Percentiles rank a stretch among this genome's conserved stretches.
Conservation (phyloP, 2,797 vertebrate genomes). For the Yasuhikotakia modesta region DNA sequence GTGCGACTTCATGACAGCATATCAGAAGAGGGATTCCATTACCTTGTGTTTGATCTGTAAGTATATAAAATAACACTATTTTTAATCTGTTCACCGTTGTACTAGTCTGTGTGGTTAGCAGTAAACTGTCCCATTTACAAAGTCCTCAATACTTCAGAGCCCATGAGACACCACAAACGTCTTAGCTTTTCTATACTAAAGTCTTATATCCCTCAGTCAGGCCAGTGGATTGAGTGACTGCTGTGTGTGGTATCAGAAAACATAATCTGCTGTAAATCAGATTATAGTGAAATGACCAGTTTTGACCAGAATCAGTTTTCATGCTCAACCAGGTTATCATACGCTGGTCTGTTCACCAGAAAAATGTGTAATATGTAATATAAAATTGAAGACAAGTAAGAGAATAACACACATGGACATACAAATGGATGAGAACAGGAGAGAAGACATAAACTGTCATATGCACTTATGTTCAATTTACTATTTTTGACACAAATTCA, state of each 20-base stretch:
- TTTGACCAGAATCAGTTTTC: too few relatives aligned
- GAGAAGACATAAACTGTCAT: conserved; percentile 8
- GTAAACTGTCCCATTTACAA: conserved; percentile 40
- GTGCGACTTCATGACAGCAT: conserved; percentile 99
- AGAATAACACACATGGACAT: conserved; percentile 5
- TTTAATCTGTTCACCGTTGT: conserved; percentile 15
- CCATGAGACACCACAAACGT: conserved; percentile 1
- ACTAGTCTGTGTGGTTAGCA: conserved; percentile 56
- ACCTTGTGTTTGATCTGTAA: conserved; percentile 99
- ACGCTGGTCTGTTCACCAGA: too few relatives aligned
- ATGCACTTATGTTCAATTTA: conserved; percentile 31
- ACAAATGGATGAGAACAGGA: background rate
- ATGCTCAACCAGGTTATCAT: too few relatives aligned
- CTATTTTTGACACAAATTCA: conserved; percentile 30
- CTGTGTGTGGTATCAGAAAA: too few relatives aligned
- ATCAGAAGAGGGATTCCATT: conserved; percentile 98
- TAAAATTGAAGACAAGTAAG: too few relatives aligned
- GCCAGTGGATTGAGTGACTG: background rate
- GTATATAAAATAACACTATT: conserved; percentile 65
- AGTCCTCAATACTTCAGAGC: conserved; percentile 23
- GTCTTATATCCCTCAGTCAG: too few relatives aligned
- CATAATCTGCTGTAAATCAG: too few relatives aligned
- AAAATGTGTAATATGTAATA: too few relatives aligned
- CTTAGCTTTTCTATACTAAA: too few relatives aligned
- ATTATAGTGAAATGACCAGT: too few relatives aligned